A percentile compares a stretch with the other conserved stretches of the same genome.
Evolutionary conservation across 2,888 invertebrate species (phyloP).

Genomic region (Erebia ligea): DNA sequence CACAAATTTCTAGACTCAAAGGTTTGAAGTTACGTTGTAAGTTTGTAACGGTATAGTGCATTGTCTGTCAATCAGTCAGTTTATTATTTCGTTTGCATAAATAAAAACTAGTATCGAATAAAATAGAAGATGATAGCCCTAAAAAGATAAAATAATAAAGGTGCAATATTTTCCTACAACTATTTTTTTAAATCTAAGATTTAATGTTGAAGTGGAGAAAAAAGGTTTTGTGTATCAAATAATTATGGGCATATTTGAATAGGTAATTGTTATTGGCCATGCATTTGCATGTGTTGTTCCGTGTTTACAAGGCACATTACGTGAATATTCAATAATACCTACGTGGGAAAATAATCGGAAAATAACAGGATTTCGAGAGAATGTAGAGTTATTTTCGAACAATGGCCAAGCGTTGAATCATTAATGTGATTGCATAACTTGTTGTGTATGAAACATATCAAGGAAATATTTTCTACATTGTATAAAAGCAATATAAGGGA

Average conservation of each 20-base stretch:
- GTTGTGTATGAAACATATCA: slow-evolving; percentile 28
- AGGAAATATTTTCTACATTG: slow-evolving; percentile 4
- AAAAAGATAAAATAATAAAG: too few species aligned
- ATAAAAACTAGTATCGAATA: too few species aligned
- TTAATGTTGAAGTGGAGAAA: slow-evolving; percentile 23
- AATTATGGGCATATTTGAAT: slow-evolving; percentile 17
- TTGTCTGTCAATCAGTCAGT: too few species aligned
- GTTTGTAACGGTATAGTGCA: neutral
- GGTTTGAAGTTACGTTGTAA: too few species aligned
- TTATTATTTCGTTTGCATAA: too few species aligned
- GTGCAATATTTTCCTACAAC: too few species aligned
- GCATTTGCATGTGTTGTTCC: slow-evolving; percentile 12
- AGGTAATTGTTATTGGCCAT: slow-evolving; percentile 22
- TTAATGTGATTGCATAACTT: slow-evolving; percentile 44
- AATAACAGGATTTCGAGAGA: slow-evolving; percentile 49
- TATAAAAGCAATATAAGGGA: neutral
- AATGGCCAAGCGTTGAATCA: slow-evolving; percentile 50
- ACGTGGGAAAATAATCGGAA: slow-evolving; percentile 65
- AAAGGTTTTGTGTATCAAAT: slow-evolving; percentile 12
- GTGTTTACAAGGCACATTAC: slow-evolving; percentile 12
- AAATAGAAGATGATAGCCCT: too few species aligned
- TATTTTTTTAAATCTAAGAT: too few species aligned
- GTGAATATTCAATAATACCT: slow-evolving; percentile 45
- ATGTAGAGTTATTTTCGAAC: slow-evolving; percentile 45
- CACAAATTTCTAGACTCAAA: too few species aligned